A percentile compares a stretch with the other conserved stretches of the same genome.
phyloP scores from a whole-genome alignment of 2,797 vertebrate species.

The Lepilemur ruficaudatus region DNA sequence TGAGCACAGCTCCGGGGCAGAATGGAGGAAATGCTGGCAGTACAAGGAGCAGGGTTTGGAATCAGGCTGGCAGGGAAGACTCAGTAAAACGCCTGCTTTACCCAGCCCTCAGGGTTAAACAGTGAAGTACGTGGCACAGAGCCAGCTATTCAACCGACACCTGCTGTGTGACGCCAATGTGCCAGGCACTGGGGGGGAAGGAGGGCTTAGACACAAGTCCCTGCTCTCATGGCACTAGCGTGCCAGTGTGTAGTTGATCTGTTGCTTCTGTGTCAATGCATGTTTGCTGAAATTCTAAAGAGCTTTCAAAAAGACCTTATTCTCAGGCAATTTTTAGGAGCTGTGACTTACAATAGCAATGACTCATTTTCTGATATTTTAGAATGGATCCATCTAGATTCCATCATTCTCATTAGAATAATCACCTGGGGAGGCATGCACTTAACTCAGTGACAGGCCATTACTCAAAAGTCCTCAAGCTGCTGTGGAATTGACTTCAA shows the following conservation, averaged over 20 bases:
- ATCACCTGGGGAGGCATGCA: background rate
- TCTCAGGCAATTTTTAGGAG: background rate
- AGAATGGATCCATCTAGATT: background rate
- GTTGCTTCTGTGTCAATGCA: background rate
- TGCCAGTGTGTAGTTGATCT: too few species aligned
- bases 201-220: background rate
- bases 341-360: conserved; percentile 4
- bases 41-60: background rate
- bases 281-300: background rate
- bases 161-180: fast-evolving
- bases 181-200: fast-evolving
- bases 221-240: background rate
- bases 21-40: background rate
- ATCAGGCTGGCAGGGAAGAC: background rate
- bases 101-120: background rate
- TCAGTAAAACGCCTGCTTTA: background rate
- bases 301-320: background rate
- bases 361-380: background rate
- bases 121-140: background rate
- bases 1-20: background rate
- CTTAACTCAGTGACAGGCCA: background rate
- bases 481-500: background rate
- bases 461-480: background rate
- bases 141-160: background rate
- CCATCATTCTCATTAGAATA: background rate